These are phyloP conservation scores for Netelia inedita DNA, from an alignment of 2,888 invertebrate genomes.

Conservation along the genomic window DNA sequence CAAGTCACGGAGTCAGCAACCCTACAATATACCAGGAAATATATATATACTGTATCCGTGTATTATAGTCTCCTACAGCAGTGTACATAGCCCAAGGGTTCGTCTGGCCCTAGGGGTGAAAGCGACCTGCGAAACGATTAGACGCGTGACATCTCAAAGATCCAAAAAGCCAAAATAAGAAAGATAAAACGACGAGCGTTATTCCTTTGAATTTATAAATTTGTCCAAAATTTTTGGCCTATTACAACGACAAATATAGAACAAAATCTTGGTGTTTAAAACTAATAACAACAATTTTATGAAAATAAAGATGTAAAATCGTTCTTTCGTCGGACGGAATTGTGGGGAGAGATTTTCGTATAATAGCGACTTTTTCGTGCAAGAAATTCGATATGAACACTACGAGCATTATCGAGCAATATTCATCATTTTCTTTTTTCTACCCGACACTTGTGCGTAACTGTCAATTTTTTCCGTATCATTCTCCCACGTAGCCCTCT, in stretches of 20 bases:
- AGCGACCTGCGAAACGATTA: conserved; percentile 45
- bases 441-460: no score
- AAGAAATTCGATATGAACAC: neutral
- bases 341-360: neutral
- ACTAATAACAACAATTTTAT: no score
- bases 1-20: conserved; percentile 76
- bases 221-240: neutral
- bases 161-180: conserved; percentile 12
- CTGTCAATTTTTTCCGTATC: neutral
- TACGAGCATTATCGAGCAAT: neutral
- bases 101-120: conserved; percentile 44
- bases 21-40: conserved; percentile 46
- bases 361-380: conserved; percentile 7
- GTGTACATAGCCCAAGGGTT: conserved; percentile 20
- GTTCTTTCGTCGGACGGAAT: no score
- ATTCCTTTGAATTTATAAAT: neutral
- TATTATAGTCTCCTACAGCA: neutral
- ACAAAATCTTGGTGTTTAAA: no score
- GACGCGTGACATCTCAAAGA: conserved; percentile 15
- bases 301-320: no score
- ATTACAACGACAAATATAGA: no score
- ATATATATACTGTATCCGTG: neutral
- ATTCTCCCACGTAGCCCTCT: neutral
- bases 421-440: no score
- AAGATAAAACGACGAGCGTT: neutral